Conservation (phyloP, 2,888 invertebrate genomes). For the Ochropacha duplaris region DNA sequence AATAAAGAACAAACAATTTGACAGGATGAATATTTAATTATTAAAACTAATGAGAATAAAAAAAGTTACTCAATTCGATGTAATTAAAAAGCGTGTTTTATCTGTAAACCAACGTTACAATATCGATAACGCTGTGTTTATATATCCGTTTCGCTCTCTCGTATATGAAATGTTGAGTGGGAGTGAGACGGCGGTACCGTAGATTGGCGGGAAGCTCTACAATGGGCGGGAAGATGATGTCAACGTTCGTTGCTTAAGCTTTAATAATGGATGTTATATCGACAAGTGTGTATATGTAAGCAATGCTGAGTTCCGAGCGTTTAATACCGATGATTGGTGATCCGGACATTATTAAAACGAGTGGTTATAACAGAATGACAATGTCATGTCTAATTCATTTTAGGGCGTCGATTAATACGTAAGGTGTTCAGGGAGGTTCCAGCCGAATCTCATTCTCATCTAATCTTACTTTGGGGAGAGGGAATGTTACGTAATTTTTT, state of each 20-base stretch:
- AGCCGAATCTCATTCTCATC: no score
- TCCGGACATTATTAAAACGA: no score
- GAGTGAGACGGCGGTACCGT: background rate
- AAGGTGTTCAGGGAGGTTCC: no score
- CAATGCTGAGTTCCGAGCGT: background rate
- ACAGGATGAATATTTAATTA: no score
- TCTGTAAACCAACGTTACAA: background rate
- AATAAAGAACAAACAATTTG: no score
- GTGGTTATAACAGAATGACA: no score
- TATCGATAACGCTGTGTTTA: background rate
- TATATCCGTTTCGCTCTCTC: background rate
- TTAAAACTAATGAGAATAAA: background rate
- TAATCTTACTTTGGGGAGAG: no score
- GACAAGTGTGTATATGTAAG: background rate
- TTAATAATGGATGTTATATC: no score
- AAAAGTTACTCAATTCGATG: background rate
- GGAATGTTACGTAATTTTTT: no score
- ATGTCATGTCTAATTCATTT: no score
- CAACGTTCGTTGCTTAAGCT: background rate
- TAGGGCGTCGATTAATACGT: no score
- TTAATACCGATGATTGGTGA: no score
- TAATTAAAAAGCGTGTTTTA: background rate
- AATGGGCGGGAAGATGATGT: background rate
- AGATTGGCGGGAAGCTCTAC: background rate
- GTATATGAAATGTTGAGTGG: background rate